A percentile compares a stretch with the other conserved stretches of the same genome.
phyloP scores from a whole-genome alignment of 1,140 invertebrate species.

The Trichonephila clavipes region DNA sequence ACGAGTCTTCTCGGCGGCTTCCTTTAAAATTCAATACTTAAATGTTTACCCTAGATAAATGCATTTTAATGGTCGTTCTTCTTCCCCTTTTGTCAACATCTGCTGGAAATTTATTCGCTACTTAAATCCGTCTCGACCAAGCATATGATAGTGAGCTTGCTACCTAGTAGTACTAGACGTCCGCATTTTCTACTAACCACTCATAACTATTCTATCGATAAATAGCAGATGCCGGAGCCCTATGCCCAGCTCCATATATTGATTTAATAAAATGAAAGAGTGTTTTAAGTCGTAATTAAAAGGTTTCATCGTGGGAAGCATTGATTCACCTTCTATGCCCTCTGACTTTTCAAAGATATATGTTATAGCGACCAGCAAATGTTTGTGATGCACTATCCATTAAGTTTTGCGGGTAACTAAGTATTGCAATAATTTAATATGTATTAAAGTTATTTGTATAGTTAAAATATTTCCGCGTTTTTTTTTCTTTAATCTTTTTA shows the following conservation, averaged over 20 bases:
- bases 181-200: neutral
- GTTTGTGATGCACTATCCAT: neutral
- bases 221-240: slow-evolving; percentile 35
- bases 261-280: slow-evolving; percentile 27
- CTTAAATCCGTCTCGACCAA: slow-evolving; percentile 6
- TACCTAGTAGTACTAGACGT: slow-evolving; percentile 1
- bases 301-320: neutral
- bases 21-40: slow-evolving; percentile 54
- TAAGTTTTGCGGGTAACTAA: neutral
- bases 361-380: neutral
- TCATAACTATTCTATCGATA: slow-evolving; percentile 52
- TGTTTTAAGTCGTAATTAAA: slow-evolving; percentile 30
- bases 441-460: too few relatives aligned
- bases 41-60: slow-evolving; percentile 53
- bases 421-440: too few relatives aligned
- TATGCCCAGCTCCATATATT: neutral
- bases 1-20: slow-evolving; percentile 14
- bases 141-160: neutral
- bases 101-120: slow-evolving; percentile 54
- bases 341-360: neutral
- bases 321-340: neutral
- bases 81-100: slow-evolving; percentile 52
- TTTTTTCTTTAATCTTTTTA: too few relatives aligned
- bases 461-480: too few relatives aligned
- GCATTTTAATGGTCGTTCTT: slow-evolving; percentile 59